Evolutionary conservation across 2,888 invertebrate genomes (phyloP).

Genomic region (Tigriopus californicus): DNA sequence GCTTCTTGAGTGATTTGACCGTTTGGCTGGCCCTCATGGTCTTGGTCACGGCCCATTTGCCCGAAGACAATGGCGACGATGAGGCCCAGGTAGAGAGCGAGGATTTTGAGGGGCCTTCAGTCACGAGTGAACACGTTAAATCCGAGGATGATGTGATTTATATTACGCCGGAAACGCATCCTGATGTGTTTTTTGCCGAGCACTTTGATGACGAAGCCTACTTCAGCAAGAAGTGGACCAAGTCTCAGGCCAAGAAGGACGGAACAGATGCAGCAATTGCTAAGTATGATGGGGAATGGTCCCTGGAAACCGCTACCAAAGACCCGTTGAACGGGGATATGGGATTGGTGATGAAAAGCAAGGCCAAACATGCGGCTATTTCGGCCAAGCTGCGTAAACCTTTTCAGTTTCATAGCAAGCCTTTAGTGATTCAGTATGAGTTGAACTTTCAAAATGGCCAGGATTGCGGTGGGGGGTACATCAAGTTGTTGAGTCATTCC

Average conservation of each 20-base stretch:
- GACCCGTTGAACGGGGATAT: conserved; percentile 62
- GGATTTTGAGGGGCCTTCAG: neutral
- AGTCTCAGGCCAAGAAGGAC: conserved; percentile 79
- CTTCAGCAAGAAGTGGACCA: conserved; percentile 61
- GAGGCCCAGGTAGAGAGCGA: conserved; percentile 5
- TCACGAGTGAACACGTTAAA: conserved; percentile 1
- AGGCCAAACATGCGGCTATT: conserved; percentile 91
- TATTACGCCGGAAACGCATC: conserved; percentile 46
- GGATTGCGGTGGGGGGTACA: conserved; percentile 94
- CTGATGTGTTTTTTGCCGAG: conserved; percentile 53
- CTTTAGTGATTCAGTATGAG: conserved; percentile 74
- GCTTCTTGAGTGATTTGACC: too few relatives aligned
- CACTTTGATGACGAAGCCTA: conserved; percentile 58
- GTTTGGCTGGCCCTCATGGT: too few relatives aligned
- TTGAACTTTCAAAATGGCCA: conserved; percentile 60
- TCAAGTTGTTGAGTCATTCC: conserved; percentile 68
- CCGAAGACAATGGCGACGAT: conserved; percentile 1
- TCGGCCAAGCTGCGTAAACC: conserved; percentile 52
- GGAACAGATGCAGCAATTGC: conserved; percentile 64
- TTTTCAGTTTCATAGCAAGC: conserved; percentile 59
- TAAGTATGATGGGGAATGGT: conserved; percentile 74
- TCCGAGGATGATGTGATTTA: conserved; percentile 36
- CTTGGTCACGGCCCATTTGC: too few relatives aligned
- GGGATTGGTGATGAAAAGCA: conserved; percentile 73
- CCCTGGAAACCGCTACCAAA: conserved; percentile 51